Base-by-base conservation (phyloP, 2,888 invertebrate genomes). In the Autographa pulchrina region DNA sequence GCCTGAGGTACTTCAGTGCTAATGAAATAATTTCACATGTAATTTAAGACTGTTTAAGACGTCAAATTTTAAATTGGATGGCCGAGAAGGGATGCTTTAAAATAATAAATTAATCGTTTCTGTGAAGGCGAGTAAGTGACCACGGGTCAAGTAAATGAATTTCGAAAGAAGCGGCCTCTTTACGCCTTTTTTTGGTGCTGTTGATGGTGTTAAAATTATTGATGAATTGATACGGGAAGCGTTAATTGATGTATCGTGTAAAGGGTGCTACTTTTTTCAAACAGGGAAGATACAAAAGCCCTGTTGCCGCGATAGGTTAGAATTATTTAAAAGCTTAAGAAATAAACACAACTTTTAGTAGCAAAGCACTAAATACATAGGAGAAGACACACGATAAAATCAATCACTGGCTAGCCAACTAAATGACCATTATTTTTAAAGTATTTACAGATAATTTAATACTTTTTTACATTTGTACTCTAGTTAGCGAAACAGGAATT, bases 31-130 rank as follows among this genome's bases (percentile, higher is more conserved):
- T 95, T 94, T 93, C 92, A 90, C 88, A 89, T 89, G 92, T 94
- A 95, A 95, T 96, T 95, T 96, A 94, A 92, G 92, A 92, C 93
- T 95, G 95, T 95, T 96, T 95, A 96, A 96, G 95, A 96, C 91
- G 95, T 96, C 95, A 96, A 95, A 92, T 92, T 95, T 94, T 95
- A 95, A 96, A 96, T 96, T 96, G 95, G 95, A 93, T 94, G 93
- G 92, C 93, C 90, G 94, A 94, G 93, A 92, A 92, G 93, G 94
- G 93, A 89, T 92, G 91, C 86, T 91, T 91, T 89, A 85, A 91
- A 92, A 93, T 93, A 94, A 94, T 94, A 93, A 94, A 95, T 95
- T 95, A 94, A 94, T 93, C 93, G 94, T 85, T 95, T 95, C 94
- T 89, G 72, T 93, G 94, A 94, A 94, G 88, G 84, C 86, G 87